Percentiles rank a stretch among this genome's conserved stretches.
Evolutionary conservation across 2,888 invertebrate species (phyloP).

Genomic region (Dasypolia templi): DNA sequence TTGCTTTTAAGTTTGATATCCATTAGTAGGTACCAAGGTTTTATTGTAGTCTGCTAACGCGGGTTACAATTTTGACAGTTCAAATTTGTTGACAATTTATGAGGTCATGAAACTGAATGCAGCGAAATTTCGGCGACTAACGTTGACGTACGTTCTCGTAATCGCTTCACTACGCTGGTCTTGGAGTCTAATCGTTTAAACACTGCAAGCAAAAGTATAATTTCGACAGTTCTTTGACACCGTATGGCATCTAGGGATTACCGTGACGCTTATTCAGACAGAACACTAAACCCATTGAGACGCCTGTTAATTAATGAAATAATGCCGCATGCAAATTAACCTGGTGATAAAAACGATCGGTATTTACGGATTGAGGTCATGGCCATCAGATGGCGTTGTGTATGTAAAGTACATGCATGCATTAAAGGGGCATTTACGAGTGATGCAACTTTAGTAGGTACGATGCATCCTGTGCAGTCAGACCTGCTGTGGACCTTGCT

Average conservation of each 20-base stretch:
- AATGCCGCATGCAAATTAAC: constrained; percentile 40
- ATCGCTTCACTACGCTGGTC: not conserved
- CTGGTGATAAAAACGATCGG: constrained; percentile 37
- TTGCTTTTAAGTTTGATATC: not conserved
- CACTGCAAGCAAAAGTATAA: not conserved
- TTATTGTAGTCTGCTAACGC: not conserved
- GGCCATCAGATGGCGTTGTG: constrained; percentile 5
- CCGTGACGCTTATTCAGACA: not conserved
- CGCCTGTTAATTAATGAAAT: constrained; percentile 41
- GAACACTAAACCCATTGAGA: constrained; percentile 11
- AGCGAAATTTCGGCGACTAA: not conserved
- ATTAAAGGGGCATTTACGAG: not conserved
- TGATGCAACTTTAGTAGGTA: not conserved
- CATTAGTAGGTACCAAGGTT: not conserved
- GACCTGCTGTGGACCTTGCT: not conserved
- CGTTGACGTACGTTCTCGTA: too few species aligned
- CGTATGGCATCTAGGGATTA: constrained; percentile 4
- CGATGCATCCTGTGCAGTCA: not conserved
- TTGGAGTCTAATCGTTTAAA: too few species aligned
- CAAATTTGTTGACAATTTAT: too few species aligned
- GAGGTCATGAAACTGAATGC: not conserved
- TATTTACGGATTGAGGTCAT: constrained; percentile 28
- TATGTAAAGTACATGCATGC: not conserved
- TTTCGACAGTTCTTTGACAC: constrained; percentile 4
- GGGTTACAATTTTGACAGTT: too few species aligned